Evolutionary conservation across 1,140 invertebrate genomes (phyloP).

Genomic region (Dendrolimus kikuchii): DNA sequence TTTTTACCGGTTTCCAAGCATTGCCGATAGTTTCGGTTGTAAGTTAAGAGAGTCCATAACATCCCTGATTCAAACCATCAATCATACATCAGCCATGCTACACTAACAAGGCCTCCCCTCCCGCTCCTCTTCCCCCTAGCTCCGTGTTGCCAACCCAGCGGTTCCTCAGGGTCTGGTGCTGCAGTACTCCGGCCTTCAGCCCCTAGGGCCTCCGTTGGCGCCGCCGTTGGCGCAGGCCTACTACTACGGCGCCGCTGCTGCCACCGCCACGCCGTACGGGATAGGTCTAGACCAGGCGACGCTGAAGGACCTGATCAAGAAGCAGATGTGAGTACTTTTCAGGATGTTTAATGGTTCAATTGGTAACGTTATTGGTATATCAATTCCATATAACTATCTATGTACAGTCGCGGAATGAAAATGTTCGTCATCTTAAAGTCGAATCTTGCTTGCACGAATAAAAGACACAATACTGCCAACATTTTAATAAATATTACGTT

Average conservation of each 20-base stretch:
- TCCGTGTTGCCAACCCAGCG: conserved; percentile 42
- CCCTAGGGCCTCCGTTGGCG: conserved; percentile 29
- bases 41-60: too few relatives aligned
- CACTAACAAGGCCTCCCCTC: neutral
- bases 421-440: too few relatives aligned
- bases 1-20: too few relatives aligned
- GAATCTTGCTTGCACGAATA: too few relatives aligned
- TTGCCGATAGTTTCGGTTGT: too few relatives aligned
- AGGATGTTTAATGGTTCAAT: conserved; percentile 3
- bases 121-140: conserved; percentile 23
- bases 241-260: conserved; percentile 53
- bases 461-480: too few relatives aligned
- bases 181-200: conserved; percentile 37
- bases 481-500: too few relatives aligned
- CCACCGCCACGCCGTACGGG: conserved; percentile 63
- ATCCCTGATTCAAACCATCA: too few relatives aligned
- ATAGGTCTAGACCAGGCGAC: conserved; percentile 70
- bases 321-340: conserved; percentile 83
- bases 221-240: conserved; percentile 51
- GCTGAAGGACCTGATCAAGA: conserved; percentile 85
- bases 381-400: too few relatives aligned
- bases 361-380: neutral
- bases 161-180: conserved; percentile 44
- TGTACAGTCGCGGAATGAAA: too few relatives aligned
- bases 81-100: neutral